Percentiles rank a stretch among this genome's conserved stretches.
phyloP scores from a whole-genome alignment of 1,140 invertebrate genomes.

The Drosophila bocqueti region DNA sequence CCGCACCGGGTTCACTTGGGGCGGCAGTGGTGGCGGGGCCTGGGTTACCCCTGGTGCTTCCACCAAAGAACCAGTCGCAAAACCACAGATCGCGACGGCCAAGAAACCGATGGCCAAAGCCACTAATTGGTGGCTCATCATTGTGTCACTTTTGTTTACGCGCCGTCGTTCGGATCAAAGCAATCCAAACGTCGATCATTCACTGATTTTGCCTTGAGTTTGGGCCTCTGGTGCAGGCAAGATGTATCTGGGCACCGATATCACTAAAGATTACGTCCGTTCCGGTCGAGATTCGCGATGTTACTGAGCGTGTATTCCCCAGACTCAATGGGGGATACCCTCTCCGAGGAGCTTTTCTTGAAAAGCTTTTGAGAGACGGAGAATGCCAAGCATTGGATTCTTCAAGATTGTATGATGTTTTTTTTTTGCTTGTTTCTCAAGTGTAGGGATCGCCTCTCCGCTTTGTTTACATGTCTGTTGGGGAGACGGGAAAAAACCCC shows the following conservation, averaged over 20 bases:
- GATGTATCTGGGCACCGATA: not conserved
- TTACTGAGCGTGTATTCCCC: constrained; percentile 32
- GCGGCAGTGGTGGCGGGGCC: not conserved
- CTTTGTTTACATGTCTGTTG: constrained; percentile 51
- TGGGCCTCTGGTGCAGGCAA: not conserved
- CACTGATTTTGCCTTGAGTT: constrained; percentile 7
- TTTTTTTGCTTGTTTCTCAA: not conserved
- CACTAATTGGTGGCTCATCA: constrained; percentile 31
- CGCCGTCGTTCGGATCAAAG: constrained; percentile 8
- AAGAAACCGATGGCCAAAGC: constrained; percentile 1
- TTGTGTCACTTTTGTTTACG: constrained; percentile 31
- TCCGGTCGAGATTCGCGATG: constrained; percentile 27
- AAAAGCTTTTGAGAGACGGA: constrained; percentile 19
- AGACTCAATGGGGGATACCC: constrained; percentile 2
- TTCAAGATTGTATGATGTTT: not conserved
- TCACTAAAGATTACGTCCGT: constrained; percentile 30
- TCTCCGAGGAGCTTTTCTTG: constrained; percentile 16
- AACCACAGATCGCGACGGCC: constrained; percentile 9
- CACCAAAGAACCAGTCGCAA: constrained; percentile 5
- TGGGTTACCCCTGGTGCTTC: constrained; percentile 20
- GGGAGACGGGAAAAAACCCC: constrained; percentile 38
- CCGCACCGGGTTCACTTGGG: constrained; percentile 9
- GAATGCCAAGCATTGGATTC: constrained; percentile 2
- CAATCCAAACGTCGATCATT: constrained; percentile 11
- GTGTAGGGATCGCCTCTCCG: constrained; percentile 22